phyloP scores from a whole-genome alignment of 2,113 vertebrate genomes.

The Ursus arctos region DNA sequence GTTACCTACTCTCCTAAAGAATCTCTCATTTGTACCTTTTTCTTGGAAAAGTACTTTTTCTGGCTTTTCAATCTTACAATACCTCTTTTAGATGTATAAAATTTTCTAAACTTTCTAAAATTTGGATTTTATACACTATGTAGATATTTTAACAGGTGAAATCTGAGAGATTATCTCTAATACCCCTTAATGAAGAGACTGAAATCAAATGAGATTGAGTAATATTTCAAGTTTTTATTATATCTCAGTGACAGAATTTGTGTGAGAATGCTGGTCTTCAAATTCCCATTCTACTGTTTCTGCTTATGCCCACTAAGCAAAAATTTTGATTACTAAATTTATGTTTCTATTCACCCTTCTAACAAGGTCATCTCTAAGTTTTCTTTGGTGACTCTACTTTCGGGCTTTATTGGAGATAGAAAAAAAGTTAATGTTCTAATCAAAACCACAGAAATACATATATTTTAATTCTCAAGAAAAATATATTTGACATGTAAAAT shows the following conservation, averaged over 20 bases:
- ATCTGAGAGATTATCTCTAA: background rate
- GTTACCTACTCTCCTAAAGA: background rate
- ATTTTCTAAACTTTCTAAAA: background rate
- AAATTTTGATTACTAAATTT: background rate
- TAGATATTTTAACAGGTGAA: background rate
- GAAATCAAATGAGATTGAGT: background rate
- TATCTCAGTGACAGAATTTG: background rate
- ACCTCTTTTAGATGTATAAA: background rate
- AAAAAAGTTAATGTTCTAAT: background rate
- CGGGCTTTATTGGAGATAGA: background rate
- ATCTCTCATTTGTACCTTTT: background rate
- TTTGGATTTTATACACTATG: background rate
- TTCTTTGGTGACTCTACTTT: background rate
- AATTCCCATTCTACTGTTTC: background rate
- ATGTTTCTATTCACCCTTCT: background rate
- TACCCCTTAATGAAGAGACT: background rate
- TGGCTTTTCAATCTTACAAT: background rate
- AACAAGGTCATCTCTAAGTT: background rate
- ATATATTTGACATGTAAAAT: background rate
- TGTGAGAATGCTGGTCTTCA: background rate
- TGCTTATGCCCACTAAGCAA: background rate
- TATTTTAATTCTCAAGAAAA: background rate
- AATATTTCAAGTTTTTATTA: background rate
- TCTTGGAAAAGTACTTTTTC: background rate
- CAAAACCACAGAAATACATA: background rate